Evolutionary conservation across 2,113 vertebrate genomes (phyloP).

Genomic region (Ophiodon elongatus): DNA sequence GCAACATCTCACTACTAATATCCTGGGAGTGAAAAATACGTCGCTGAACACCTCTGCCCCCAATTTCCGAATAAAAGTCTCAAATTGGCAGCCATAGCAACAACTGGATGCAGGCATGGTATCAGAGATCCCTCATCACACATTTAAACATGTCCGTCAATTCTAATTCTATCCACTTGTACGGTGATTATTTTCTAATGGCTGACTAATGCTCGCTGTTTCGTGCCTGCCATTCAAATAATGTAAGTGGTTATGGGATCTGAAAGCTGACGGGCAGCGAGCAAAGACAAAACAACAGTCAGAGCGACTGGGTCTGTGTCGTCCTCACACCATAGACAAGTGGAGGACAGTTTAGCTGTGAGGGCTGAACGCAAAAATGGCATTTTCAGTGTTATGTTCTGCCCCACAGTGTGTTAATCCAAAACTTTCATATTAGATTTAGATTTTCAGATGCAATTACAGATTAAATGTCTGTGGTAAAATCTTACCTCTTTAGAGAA

Average conservation of each 20-base stretch:
- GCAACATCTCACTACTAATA: constrained; percentile 33
- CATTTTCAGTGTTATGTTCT: neutral
- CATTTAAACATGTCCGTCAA: constrained; percentile 49
- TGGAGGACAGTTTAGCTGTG: neutral
- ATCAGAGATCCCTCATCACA: constrained; percentile 63
- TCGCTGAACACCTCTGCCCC: constrained; percentile 16
- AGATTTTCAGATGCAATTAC: neutral
- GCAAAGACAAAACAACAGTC: constrained; percentile 24
- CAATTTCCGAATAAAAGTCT: constrained; percentile 35
- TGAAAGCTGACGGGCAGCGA: constrained; percentile 30
- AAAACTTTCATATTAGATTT: neutral
- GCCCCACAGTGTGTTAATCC: too few relatives aligned
- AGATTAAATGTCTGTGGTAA: neutral
- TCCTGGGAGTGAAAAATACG: constrained; percentile 37
- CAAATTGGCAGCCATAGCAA: constrained; percentile 49
- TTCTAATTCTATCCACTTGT: constrained; percentile 48
- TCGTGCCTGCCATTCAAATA: constrained; percentile 58
- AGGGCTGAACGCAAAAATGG: neutral
- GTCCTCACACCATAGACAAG: neutral
- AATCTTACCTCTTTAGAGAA: neutral
- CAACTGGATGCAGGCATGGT: constrained; percentile 30
- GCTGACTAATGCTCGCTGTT: constrained; percentile 39
- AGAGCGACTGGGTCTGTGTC: neutral
- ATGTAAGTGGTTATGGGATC: constrained; percentile 23
- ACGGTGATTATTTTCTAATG: constrained; percentile 43